These are phyloP conservation scores for Mesoligia furuncula DNA, from an alignment of 2,888 invertebrate species.

Conservation along the genomic window DNA sequence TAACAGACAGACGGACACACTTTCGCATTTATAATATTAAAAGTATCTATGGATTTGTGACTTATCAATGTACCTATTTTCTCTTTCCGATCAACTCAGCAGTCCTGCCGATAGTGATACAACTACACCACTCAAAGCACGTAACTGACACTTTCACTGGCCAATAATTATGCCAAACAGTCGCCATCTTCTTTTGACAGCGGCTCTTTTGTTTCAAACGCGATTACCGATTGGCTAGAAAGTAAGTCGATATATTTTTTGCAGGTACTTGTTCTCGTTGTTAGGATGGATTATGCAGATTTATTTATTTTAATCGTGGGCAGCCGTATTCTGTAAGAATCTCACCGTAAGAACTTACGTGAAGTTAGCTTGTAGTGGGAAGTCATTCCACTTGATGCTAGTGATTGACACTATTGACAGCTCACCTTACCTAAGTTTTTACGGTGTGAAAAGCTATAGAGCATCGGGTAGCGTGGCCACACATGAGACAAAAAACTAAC, in stretches of 20 bases:
- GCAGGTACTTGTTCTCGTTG: not conserved
- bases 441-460: too few relatives aligned
- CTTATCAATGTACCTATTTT: conserved; percentile 41
- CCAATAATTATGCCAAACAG: conserved; percentile 55
- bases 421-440: not conserved
- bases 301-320: too few relatives aligned
- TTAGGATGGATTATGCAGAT: not conserved
- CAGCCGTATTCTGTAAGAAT: not conserved
- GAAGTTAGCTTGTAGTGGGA: not conserved
- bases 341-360: not conserved
- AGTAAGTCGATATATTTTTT: conserved; percentile 41
- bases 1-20: too few relatives aligned
- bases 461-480: too few relatives aligned
- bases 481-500: too few relatives aligned
- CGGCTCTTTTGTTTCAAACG: conserved; percentile 60
- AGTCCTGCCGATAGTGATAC: conserved; percentile 42
- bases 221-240: conserved; percentile 61
- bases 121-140: conserved; percentile 43
- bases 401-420: not conserved
- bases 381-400: not conserved
- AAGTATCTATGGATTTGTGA: not conserved
- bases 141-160: conserved; percentile 62
- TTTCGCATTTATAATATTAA: too few relatives aligned
- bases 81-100: conserved; percentile 9
- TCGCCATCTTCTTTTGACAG: conserved; percentile 62